phyloP scores from a whole-genome alignment of 2,888 invertebrate genomes.

The Incurvaria masculella region DNA sequence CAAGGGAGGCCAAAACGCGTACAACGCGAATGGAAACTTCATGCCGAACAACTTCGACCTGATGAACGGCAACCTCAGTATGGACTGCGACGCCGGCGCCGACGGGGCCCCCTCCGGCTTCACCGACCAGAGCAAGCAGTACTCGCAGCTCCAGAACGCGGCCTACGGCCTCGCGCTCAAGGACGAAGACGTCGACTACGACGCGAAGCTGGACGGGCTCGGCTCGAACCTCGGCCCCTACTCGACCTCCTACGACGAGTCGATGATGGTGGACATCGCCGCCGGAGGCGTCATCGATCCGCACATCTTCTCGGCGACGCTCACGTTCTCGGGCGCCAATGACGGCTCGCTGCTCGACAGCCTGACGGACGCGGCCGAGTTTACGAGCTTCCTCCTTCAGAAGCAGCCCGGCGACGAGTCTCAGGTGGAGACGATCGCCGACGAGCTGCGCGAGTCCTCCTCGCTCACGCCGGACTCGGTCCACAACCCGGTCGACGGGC shows the following conservation, averaged over 20 bases:
- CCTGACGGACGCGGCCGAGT: slow-evolving; percentile 76
- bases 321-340: slow-evolving; percentile 75
- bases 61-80: slow-evolving; percentile 65
- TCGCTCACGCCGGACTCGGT: slow-evolving; percentile 68
- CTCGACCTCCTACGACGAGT: slow-evolving; percentile 67
- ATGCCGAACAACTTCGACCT: slow-evolving; percentile 65
- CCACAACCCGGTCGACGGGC: slow-evolving; percentile 59
- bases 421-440: slow-evolving; percentile 64
- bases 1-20: slow-evolving; percentile 74
- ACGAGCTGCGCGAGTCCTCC: slow-evolving; percentile 69
- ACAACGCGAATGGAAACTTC: slow-evolving; percentile 65
- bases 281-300: slow-evolving; percentile 74
- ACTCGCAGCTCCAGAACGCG: slow-evolving; percentile 77
- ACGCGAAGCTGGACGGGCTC: slow-evolving; percentile 71
- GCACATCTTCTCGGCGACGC: slow-evolving; percentile 75
- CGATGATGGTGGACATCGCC: slow-evolving; percentile 82
- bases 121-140: slow-evolving; percentile 64
- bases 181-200: slow-evolving; percentile 79
- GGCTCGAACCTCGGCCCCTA: slow-evolving; percentile 54
- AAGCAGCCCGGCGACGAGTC: slow-evolving; percentile 53
- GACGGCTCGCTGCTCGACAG: slow-evolving; percentile 75
- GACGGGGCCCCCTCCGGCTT: slow-evolving; percentile 34
- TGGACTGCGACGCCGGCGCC: slow-evolving; percentile 75
- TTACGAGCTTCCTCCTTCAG: slow-evolving; percentile 71
- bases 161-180: slow-evolving; percentile 77